phyloP scores from a whole-genome alignment of 1,140 invertebrate genomes.

The Anagrus nilaparvatae region DNA sequence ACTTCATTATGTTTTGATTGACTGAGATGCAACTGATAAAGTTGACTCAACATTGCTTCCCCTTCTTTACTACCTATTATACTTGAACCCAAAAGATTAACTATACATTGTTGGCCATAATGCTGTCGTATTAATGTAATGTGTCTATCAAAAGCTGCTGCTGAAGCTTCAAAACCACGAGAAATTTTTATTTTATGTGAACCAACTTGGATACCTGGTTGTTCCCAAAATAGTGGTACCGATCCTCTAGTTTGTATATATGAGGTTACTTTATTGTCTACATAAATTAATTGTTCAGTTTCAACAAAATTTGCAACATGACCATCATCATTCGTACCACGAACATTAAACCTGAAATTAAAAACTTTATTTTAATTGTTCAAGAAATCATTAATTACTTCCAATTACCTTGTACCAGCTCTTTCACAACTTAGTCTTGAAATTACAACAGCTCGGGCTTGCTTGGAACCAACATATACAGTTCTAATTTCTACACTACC shows the following conservation, averaged over 20 bases:
- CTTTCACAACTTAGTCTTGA: conserved; percentile 94
- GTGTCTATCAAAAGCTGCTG: conserved; percentile 86
- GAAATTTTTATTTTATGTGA: conserved; percentile 98
- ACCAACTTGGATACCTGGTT: conserved; percentile 97
- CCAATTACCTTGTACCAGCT: conserved; percentile 78
- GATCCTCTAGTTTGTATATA: conserved; percentile 89
- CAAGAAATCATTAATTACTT: background rate
- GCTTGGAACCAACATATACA: conserved; percentile 86
- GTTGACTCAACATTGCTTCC: conserved; percentile 88
- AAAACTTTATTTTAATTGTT: background rate
- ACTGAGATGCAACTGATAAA: conserved; percentile 83
- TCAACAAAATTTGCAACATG: conserved; percentile 99
- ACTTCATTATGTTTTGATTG: conserved; percentile 65
- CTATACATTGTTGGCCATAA: conserved; percentile 84
- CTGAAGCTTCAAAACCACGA: conserved; percentile 84
- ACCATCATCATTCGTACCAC: conserved; percentile 98
- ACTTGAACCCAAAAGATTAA: conserved; percentile 86
- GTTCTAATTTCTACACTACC: conserved; percentile 93
- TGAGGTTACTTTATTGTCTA: conserved; percentile 78
- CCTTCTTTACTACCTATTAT: conserved; percentile 90
- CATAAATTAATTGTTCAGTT: conserved; percentile 92
- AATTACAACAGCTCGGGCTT: conserved; percentile 86
- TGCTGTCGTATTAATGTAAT: conserved; percentile 75
- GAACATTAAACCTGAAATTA: conserved; percentile 76
- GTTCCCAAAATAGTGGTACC: conserved; percentile 98